phyloP scores from a whole-genome alignment of 1,140 invertebrate genomes.

The Pachyrhynchus sulphureomaculatus region DNA sequence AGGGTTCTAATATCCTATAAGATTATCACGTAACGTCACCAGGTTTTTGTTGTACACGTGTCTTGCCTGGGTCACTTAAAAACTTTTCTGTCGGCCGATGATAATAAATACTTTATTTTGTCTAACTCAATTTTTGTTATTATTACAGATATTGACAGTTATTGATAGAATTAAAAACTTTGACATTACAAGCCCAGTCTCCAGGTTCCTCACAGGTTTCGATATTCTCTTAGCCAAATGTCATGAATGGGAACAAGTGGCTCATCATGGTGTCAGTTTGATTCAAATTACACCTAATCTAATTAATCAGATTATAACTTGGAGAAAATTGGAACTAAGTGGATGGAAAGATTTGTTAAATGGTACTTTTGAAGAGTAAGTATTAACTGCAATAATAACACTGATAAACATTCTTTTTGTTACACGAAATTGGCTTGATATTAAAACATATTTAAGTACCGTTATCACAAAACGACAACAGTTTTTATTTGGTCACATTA shows the following conservation, averaged over 20 bases:
- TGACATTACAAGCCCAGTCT: slow-evolving; percentile 76
- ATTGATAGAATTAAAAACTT: slow-evolving; percentile 77
- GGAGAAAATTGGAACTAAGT: slow-evolving; percentile 88
- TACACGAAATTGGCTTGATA: too few relatives aligned
- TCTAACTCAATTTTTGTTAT: too few relatives aligned
- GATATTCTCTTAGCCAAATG: slow-evolving; percentile 84
- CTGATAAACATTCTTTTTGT: background rate
- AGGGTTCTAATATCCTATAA: too few relatives aligned
- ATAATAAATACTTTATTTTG: too few relatives aligned
- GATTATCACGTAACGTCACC: too few relatives aligned
- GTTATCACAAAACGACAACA: too few relatives aligned
- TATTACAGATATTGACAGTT: slow-evolving; percentile 54
- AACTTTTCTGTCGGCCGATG: too few relatives aligned
- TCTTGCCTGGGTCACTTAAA: too few relatives aligned
- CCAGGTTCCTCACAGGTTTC: slow-evolving; percentile 86
- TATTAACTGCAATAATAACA: background rate
- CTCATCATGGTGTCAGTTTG: slow-evolving; percentile 83
- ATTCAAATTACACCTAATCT: slow-evolving; percentile 67
- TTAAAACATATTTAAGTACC: too few relatives aligned
- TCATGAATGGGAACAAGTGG: slow-evolving; percentile 90
- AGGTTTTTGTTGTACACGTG: too few relatives aligned
- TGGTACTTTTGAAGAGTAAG: slow-evolving; percentile 56
- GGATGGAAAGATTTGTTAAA: slow-evolving; percentile 81
- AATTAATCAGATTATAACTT: slow-evolving; percentile 81
- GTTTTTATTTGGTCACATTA: too few relatives aligned